Percentiles rank a stretch among this genome's conserved stretches.
Evolutionary conservation across 2,888 invertebrate genomes (phyloP).

Genomic region (Ormyrus pomaceus): DNA sequence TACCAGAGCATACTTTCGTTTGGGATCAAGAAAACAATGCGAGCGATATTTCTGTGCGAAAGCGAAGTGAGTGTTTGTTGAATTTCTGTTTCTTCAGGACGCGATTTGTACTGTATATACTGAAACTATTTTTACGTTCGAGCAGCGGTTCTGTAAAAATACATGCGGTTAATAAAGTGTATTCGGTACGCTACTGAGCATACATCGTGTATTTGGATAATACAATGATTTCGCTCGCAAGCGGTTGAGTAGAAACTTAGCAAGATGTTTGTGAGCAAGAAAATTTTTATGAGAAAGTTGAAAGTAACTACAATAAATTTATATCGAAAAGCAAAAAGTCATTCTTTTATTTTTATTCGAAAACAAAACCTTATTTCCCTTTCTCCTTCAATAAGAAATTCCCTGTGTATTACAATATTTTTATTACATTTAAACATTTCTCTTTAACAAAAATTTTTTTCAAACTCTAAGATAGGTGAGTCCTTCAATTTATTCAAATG

Average conservation of each 20-base stretch:
- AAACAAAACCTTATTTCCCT: too few relatives aligned
- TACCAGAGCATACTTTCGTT: background rate
- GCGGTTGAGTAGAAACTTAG: background rate
- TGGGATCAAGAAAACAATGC: background rate
- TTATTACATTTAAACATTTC: too few relatives aligned
- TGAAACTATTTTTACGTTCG: constrained; percentile 29
- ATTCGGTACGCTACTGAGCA: constrained; percentile 6
- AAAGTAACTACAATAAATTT: constrained; percentile 67
- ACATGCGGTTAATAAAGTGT: background rate
- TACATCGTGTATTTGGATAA: constrained; percentile 1
- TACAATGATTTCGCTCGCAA: constrained; percentile 6
- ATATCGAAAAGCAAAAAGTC: constrained; percentile 60
- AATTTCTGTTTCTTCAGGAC: constrained; percentile 10
- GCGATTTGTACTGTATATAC: constrained; percentile 47
- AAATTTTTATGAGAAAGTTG: constrained; percentile 55
- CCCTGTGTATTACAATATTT: too few relatives aligned
- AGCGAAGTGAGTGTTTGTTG: constrained; percentile 4
- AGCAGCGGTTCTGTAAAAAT: constrained; percentile 25
- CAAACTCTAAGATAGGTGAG: too few relatives aligned
- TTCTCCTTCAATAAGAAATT: too few relatives aligned
- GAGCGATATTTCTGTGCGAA: background rate
- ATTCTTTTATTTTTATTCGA: too few relatives aligned
- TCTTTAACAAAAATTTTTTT: too few relatives aligned
- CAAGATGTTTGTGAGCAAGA: constrained; percentile 45
- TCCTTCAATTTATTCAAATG: too few relatives aligned